Evolutionary conservation across 2,888 invertebrate species (phyloP), one percentile per base, ranked within the genome.

Genomic region (Erebia ligea): DNA sequence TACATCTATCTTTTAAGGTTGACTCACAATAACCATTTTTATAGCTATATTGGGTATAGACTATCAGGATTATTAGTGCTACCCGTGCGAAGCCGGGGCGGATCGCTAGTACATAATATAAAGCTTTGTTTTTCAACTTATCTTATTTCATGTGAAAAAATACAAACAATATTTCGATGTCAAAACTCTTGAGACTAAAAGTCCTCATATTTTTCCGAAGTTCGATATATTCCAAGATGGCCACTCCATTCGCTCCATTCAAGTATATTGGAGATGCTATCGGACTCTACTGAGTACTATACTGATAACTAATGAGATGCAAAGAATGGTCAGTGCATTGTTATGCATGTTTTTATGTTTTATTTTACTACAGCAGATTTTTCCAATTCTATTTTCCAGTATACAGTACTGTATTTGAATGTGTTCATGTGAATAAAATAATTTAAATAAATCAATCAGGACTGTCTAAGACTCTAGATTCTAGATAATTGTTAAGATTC

Each of bases 201-300:
- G 40, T 21, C 21, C 21, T 61, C 17, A 45, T 61, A 61, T 61
- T 61, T 17, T 42, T 11, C 34, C 52, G 50, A 34, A n/a, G 64
- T 17, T 34, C 25, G n/a, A 52, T 45, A 52, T 50, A 45, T 34
- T 25, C 40, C 42, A 64, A 34, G 50, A 64, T 34, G 52, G 52
- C 52, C 52, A 64, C 64, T 64, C n/a, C 11, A 52, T 9, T 61
- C 52, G 52, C 64, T 64, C n/a, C 11, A 52, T 9, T 61, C 17
- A 17, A 61, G 61, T 61, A 58, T 61, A 19, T 64, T 52, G 64
- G 64, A 50, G 64, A 64, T 64, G 64, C 5, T 64, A 64, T 64
- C 64, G 52, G 34, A 10, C 64, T 52, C 34, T 25, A 25, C 48
- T n/a, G 48, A 63, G 62, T 63, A 50, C 50, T 25, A 48, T 50